Evolutionary conservation across 2,797 vertebrate genomes (phyloP).

Genomic region (Gorsachius magnificus): DNA sequence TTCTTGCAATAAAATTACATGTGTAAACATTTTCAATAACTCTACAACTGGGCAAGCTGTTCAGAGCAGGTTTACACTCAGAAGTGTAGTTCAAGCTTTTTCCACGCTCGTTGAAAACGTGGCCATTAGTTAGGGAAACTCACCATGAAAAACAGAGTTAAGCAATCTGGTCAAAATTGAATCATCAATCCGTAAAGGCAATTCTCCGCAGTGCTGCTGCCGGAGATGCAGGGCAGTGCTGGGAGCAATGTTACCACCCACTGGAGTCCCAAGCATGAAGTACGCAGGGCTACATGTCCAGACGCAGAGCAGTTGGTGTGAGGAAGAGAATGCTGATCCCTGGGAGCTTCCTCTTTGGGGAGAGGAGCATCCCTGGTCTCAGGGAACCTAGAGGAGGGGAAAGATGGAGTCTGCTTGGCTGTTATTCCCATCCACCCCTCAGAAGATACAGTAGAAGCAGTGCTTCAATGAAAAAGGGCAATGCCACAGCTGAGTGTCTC

Average conservation of each 20-base stretch:
- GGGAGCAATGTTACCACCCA: accelerated
- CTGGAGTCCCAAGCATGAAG: background rate
- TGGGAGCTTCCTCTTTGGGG: background rate
- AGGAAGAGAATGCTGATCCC: background rate
- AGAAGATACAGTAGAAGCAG: background rate
- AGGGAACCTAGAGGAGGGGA: background rate
- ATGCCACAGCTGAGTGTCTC: background rate
- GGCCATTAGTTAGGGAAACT: conserved; percentile 8
- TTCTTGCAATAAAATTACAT: conserved; percentile 28
- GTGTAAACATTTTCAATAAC: conserved; percentile 27
- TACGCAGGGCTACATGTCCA: accelerated
- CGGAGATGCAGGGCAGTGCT: background rate
- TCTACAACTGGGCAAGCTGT: conserved; percentile 25
- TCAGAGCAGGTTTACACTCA: conserved; percentile 7
- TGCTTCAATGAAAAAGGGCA: background rate
- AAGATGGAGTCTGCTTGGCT: background rate
- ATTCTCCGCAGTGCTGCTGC: accelerated
- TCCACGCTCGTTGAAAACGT: background rate
- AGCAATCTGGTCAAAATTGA: background rate
- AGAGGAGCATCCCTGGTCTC: background rate
- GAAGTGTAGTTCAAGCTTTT: conserved; percentile 1
- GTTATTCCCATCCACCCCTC: background rate
- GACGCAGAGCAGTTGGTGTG: background rate
- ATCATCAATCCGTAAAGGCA: background rate
- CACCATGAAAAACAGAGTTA: background rate